Evolutionary conservation across 2,888 invertebrate genomes (phyloP).

Genomic region (Drosophila limbata): DNA sequence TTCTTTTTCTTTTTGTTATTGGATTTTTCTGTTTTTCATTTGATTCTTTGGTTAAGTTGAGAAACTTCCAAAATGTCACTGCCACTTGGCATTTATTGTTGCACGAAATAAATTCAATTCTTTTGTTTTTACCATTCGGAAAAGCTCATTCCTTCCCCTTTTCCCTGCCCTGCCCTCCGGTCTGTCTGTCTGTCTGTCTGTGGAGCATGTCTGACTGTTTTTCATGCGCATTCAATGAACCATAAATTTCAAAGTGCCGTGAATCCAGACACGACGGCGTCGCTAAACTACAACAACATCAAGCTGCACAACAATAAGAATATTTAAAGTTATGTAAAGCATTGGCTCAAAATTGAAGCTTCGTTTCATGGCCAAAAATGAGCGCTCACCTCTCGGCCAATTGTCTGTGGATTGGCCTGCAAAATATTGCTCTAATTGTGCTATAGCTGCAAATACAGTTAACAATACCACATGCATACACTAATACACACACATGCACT

Average conservation of each 20-base stretch:
- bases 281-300: slow-evolving; percentile 37
- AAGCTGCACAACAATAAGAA: slow-evolving; percentile 2
- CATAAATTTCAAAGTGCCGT: slow-evolving; percentile 81
- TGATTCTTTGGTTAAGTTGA: slow-evolving; percentile 43
- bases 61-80: slow-evolving; percentile 50
- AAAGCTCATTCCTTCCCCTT: slow-evolving; percentile 15
- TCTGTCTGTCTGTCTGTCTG: slow-evolving; percentile 28
- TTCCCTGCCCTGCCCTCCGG: too few species aligned
- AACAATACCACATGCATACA: slow-evolving; percentile 28
- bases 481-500: slow-evolving; percentile 7
- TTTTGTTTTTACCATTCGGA: slow-evolving; percentile 62
- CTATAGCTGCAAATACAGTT: slow-evolving; percentile 37
- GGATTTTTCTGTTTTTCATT: slow-evolving; percentile 33
- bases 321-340: slow-evolving; percentile 67
- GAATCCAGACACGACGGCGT: slow-evolving; percentile 71
- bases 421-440: slow-evolving; percentile 56
- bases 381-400: slow-evolving; percentile 36
- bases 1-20: slow-evolving; percentile 5
- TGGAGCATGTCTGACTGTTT: slow-evolving; percentile 65
- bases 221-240: slow-evolving; percentile 81
- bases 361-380: slow-evolving; percentile 54
- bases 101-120: slow-evolving; percentile 70
- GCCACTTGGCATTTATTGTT: slow-evolving; percentile 48
- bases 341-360: slow-evolving; percentile 28
- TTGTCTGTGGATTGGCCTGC: slow-evolving; percentile 20